phyloP scores from a whole-genome alignment of 2,888 invertebrate species.

The Ichneumoninae sp. region DNA sequence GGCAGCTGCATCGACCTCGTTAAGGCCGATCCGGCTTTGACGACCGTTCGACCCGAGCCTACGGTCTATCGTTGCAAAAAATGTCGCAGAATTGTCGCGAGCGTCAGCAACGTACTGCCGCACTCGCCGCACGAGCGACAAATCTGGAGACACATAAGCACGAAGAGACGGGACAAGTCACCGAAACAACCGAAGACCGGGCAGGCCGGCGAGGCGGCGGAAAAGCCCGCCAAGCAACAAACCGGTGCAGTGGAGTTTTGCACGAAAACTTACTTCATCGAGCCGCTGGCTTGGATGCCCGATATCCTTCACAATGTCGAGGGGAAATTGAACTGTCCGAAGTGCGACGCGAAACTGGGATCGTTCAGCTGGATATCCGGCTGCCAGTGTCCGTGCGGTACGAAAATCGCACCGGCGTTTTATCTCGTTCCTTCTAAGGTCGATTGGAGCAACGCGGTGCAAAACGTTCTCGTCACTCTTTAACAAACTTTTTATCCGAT shows the following conservation, averaged over 20 bases:
- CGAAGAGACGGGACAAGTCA: slow-evolving; percentile 76
- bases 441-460: slow-evolving; percentile 94
- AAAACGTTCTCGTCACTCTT: slow-evolving; percentile 93
- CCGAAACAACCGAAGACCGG: slow-evolving; percentile 57
- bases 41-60: slow-evolving; percentile 91
- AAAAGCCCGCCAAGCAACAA: slow-evolving; percentile 32
- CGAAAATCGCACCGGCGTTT: slow-evolving; percentile 95
- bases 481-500: slow-evolving; percentile 80
- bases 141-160: slow-evolving; percentile 84
- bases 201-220: slow-evolving; percentile 63
- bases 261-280: slow-evolving; percentile 92
- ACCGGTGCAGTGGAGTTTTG: slow-evolving; percentile 85
- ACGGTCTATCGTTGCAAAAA: slow-evolving; percentile 93
- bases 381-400: slow-evolving; percentile 95
- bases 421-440: slow-evolving; percentile 96
- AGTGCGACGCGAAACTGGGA: slow-evolving; percentile 93
- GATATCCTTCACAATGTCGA: slow-evolving; percentile 89
- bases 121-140: slow-evolving; percentile 87
- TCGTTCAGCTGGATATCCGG: slow-evolving; percentile 95
- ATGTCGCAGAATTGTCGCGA: slow-evolving; percentile 93
- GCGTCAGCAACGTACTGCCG: slow-evolving; percentile 91
- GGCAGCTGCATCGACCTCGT: slow-evolving; percentile 91
- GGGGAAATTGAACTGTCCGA: slow-evolving; percentile 94
- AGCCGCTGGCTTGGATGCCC: slow-evolving; percentile 96
- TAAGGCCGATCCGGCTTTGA: slow-evolving; percentile 91